Percentiles rank a stretch among this genome's conserved stretches.
phyloP scores from a whole-genome alignment of 2,113 vertebrate genomes.

The Scalopus aquaticus region DNA sequence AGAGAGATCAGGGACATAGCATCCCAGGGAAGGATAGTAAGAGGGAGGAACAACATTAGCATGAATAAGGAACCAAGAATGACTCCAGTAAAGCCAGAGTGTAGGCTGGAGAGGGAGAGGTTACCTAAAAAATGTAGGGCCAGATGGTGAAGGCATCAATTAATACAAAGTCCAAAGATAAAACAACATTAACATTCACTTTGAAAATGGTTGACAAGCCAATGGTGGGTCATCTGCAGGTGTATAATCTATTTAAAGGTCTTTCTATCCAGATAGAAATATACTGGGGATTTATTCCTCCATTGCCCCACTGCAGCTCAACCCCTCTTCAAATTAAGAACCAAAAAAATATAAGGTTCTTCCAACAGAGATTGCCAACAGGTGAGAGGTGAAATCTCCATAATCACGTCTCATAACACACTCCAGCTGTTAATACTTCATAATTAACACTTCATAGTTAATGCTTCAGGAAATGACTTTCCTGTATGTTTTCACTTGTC shows the following conservation, averaged over 20 bases:
- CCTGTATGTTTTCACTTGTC: not conserved
- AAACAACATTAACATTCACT: not conserved
- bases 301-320: not conserved
- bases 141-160: not conserved
- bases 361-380: not conserved
- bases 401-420: not conserved
- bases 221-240: not conserved
- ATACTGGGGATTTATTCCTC: not conserved
- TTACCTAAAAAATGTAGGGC: not conserved
- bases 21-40: not conserved
- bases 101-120: not conserved
- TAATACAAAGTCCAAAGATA: not conserved
- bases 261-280: not conserved
- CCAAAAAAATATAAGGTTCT: not conserved
- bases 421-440: not conserved
- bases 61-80: not conserved
- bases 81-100: not conserved
- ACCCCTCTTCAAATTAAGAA: not conserved
- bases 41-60: not conserved
- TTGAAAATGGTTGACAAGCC: not conserved
- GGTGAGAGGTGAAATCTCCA: not conserved
- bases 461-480: conserved; percentile 24
- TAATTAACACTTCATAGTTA: not conserved
- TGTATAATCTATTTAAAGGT: not conserved
- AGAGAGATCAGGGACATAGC: rapidly evolving